Percentiles rank a stretch among this genome's conserved stretches.
These are phyloP conservation scores for Cephus pulcher DNA, from an alignment of 2,888 invertebrate species.

Conservation along the genomic window DNA sequence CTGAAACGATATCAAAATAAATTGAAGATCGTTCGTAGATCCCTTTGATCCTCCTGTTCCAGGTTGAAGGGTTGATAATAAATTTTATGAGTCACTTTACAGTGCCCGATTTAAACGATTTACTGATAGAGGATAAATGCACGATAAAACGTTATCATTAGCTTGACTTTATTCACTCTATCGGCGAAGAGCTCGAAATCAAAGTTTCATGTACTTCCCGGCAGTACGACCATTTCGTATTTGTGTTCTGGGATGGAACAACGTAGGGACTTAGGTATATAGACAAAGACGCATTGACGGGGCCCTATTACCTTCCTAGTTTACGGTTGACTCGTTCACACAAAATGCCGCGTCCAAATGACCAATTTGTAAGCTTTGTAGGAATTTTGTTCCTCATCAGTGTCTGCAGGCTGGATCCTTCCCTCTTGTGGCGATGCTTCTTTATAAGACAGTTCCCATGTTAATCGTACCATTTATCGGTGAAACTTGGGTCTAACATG, in stretches of 20 bases:
- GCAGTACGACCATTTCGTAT: not conserved
- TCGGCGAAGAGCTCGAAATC: conserved; percentile 18
- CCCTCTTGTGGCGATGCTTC: conserved; percentile 15
- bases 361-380: conserved; percentile 40
- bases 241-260: too few species aligned
- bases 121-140: too few species aligned
- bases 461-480: conserved; percentile 37
- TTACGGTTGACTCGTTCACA: conserved; percentile 35
- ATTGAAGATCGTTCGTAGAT: too few species aligned
- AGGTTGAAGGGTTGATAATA: too few species aligned
- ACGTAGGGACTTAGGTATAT: too few species aligned
- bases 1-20: too few species aligned
- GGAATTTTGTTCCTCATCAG: conserved; percentile 31
- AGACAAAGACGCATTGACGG: too few species aligned
- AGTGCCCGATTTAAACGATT: too few species aligned
- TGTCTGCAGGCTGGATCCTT: conserved; percentile 7
- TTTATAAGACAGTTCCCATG: conserved; percentile 37
- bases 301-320: conserved; percentile 28
- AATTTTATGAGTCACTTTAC: too few species aligned
- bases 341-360: conserved; percentile 33
- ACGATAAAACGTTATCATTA: conserved; percentile 11
- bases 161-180: conserved; percentile 18
- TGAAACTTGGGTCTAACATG: not conserved
- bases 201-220: conserved; percentile 13
- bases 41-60: too few species aligned